Percentiles rank a stretch among this genome's conserved stretches.
phyloP scores from a whole-genome alignment of 2,888 invertebrate genomes.

The Tyria jacobaeae region DNA sequence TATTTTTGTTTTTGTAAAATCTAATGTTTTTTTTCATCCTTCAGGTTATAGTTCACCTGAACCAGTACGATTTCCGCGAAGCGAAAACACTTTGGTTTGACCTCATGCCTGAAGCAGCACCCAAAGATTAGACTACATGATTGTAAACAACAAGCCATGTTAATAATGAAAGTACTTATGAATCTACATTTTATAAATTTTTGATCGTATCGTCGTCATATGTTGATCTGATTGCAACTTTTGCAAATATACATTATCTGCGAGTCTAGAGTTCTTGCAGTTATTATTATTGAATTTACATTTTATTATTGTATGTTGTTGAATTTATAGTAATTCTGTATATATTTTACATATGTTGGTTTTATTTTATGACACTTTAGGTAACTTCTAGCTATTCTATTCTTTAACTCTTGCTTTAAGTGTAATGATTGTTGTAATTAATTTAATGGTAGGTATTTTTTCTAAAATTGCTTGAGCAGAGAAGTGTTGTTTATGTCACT shows the following conservation, averaged over 20 bases:
- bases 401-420: slow-evolving; percentile 49
- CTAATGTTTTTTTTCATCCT: slow-evolving; percentile 41
- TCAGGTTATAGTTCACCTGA: slow-evolving; percentile 88
- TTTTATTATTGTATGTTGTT: slow-evolving; percentile 24
- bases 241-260: slow-evolving; percentile 3
- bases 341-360: slow-evolving; percentile 45
- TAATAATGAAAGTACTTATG: slow-evolving; percentile 55
- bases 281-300: slow-evolving; percentile 29
- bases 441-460: slow-evolving; percentile 31
- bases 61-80: slow-evolving; percentile 89
- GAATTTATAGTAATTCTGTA: slow-evolving; percentile 27
- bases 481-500: slow-evolving; percentile 16
- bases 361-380: slow-evolving; percentile 30
- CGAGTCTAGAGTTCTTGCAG: slow-evolving; percentile 24
- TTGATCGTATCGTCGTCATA: slow-evolving; percentile 37
- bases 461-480: slow-evolving; percentile 6
- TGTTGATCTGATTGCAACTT: slow-evolving; percentile 24
- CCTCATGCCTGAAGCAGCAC: slow-evolving; percentile 86
- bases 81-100: slow-evolving; percentile 92
- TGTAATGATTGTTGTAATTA: slow-evolving; percentile 24
- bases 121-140: slow-evolving; percentile 66
- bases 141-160: slow-evolving; percentile 17
- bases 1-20: no score
- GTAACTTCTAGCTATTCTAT: slow-evolving; percentile 22
- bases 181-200: slow-evolving; percentile 50